Base-by-base conservation (phyloP, 2,797 vertebrate species). In the Holocentrus rufus region DNA sequence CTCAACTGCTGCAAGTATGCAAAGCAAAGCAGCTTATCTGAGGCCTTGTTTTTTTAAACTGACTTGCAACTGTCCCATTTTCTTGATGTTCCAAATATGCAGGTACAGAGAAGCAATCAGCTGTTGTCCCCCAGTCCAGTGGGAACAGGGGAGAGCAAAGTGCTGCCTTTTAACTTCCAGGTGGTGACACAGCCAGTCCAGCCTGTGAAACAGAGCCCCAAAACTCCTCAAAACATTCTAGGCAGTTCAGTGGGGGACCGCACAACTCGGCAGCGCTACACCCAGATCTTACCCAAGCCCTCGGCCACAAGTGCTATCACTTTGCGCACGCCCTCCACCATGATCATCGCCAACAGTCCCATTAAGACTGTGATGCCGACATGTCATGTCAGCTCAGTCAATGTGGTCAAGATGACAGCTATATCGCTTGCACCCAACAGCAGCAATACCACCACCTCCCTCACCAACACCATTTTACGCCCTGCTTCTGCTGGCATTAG, bases 201-300 rank as follows among this genome's bases (percentile, higher is more conserved):
- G 90, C 94, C 95, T 72, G 90, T 96, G 85, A 98, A 95, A 83
- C 97, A 96, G 90, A 94, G 93, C 84, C 95, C 95, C 88, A 98
- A 96, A 93, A 94, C 95, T 50, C 92, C 94, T n/a, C 97, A 96
- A 89, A 97, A 95, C 1, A 85, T 96, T 69, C 90, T 96, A 0
- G 92, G 94, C 77, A 96, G 95, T 83, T 95, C 96, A 0, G 91
- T 92, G 2, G 95, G 95, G 22, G 98, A 99, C 81, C 97, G 98
- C 77, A 94, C 94, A 59, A 95, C 95, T 63, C 95, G 97, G 27
- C 96, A 98, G 84, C 97, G 98, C 47, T 99, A 99, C 52, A 93
- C 95, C 0, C 98, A 99, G 89, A 99, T 99, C 88, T 85, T 99
- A 60, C 98, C 98, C 69, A 99, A 99, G 89, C 98, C 98, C 79